Evolutionary conservation across 2,797 vertebrate species (phyloP).

Genomic region (Scomberomorus guttatus): DNA sequence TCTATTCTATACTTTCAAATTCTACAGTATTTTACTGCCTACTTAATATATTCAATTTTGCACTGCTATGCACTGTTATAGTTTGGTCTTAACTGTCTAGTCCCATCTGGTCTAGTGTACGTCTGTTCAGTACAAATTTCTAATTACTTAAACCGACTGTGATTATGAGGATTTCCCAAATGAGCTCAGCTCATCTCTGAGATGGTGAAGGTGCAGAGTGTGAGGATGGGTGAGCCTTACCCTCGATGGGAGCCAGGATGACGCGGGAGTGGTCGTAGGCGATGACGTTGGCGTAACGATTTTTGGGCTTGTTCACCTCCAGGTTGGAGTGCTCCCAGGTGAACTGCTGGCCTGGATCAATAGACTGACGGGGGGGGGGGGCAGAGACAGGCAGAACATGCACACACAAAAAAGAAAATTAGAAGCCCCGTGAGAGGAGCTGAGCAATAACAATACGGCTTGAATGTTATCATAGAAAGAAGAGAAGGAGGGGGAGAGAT

Average conservation of each 20-base stretch:
- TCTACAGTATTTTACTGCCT: neutral
- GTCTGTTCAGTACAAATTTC: constrained; percentile 26
- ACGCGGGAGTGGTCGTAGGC: constrained; percentile 98
- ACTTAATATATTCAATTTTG: constrained; percentile 6
- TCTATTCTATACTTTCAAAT: neutral
- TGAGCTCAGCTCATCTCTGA: constrained; percentile 27
- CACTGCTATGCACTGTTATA: neutral
- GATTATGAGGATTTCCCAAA: constrained; percentile 46
- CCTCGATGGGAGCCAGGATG: constrained; percentile 95
- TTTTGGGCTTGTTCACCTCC: constrained; percentile 98
- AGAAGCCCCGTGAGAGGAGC: constrained; percentile 48
- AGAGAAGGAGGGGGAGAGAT: constrained; percentile 18
- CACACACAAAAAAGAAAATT: constrained; percentile 62
- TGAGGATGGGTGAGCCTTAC: constrained; percentile 77
- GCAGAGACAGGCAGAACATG: constrained; percentile 47
- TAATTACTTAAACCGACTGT: constrained; percentile 25
- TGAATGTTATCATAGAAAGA: constrained; percentile 35
- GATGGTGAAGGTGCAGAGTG: constrained; percentile 7
- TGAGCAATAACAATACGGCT: constrained; percentile 49
- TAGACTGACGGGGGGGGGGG: constrained; percentile 89
- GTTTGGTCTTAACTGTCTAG: constrained; percentile 7
- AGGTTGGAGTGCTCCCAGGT: constrained; percentile 99
- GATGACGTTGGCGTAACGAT: constrained; percentile 98
- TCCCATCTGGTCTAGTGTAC: constrained; percentile 5
- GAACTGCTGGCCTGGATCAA: constrained; percentile 99